These are phyloP conservation scores for Macrobrachium rosenbergii DNA, from an alignment of 1,140 invertebrate genomes.

Conservation along the genomic window DNA sequence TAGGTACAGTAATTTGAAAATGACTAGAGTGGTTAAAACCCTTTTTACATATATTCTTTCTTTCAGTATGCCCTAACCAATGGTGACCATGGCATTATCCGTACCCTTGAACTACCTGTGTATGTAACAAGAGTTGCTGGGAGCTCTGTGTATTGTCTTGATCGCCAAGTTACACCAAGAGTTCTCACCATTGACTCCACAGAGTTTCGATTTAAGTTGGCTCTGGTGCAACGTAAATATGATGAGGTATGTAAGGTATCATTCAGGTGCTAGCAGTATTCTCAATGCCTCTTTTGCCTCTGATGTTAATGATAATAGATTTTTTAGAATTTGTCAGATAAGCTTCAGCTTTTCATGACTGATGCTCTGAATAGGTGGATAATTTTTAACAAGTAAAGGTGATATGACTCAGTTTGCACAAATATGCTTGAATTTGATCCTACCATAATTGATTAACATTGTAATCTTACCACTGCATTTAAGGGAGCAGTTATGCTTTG, in stretches of 20 bases:
- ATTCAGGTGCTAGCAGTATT: not conserved
- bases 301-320: not conserved
- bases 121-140: conserved; percentile 96
- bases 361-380: no score
- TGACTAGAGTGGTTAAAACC: not conserved
- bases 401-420: no score
- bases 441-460: no score
- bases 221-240: conserved; percentile 96
- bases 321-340: conserved; percentile 1
- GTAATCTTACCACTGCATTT: no score
- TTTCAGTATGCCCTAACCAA: conserved; percentile 87
- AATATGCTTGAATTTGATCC: no score
- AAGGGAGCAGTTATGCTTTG: no score
- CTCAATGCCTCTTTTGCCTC: not conserved
- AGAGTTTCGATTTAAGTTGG: conserved; percentile 98
- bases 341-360: not conserved
- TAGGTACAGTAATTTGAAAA: not conserved
- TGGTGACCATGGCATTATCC: conserved; percentile 98
- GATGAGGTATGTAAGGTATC: conserved; percentile 80
- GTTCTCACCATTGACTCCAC: conserved; percentile 96
- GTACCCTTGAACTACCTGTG: conserved; percentile 96
- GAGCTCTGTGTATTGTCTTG: conserved; percentile 91
- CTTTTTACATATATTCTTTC: not conserved
- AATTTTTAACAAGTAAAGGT: no score
- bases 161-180: conserved; percentile 91